Percentiles rank a stretch among this genome's conserved stretches.
Evolutionary conservation across 2,888 invertebrate species (phyloP).

Genomic region (Electrophaes corylata): DNA sequence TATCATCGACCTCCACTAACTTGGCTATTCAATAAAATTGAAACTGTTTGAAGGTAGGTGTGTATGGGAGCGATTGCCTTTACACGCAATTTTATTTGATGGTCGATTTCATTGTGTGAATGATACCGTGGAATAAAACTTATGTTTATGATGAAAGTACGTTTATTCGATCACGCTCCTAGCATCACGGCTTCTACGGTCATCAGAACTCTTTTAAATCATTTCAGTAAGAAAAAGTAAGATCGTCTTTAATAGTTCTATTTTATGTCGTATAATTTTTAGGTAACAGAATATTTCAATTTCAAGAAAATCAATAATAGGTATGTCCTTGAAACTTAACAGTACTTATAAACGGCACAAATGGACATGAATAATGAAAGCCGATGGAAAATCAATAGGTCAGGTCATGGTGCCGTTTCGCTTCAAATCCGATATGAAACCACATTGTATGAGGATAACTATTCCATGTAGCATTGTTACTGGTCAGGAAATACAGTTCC

Average conservation of each 20-base stretch:
- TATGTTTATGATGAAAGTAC: not conserved
- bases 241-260: too few relatives aligned
- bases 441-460: not conserved
- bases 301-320: not conserved
- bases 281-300: too few relatives aligned
- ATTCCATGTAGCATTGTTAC: not conserved
- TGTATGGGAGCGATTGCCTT: conserved; percentile 13
- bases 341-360: not conserved
- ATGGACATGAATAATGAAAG: conserved; percentile 31
- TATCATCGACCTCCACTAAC: conserved; percentile 8
- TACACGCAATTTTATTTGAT: conserved; percentile 4
- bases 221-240: too few relatives aligned
- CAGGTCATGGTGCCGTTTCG: conserved; percentile 28
- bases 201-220: too few relatives aligned
- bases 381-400: conserved; percentile 35
- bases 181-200: too few relatives aligned
- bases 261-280: too few relatives aligned
- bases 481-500: not conserved
- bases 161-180: too few relatives aligned
- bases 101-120: conserved; percentile 1
- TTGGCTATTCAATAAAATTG: conserved; percentile 4
- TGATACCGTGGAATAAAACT: not conserved
- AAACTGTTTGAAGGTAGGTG: conserved; percentile 1
- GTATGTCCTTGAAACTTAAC: conserved; percentile 1
- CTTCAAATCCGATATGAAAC: conserved; percentile 18